These are phyloP conservation scores for Delichon dasypus DNA, from an alignment of 2,797 vertebrate genomes.

Conservation along the genomic window DNA sequence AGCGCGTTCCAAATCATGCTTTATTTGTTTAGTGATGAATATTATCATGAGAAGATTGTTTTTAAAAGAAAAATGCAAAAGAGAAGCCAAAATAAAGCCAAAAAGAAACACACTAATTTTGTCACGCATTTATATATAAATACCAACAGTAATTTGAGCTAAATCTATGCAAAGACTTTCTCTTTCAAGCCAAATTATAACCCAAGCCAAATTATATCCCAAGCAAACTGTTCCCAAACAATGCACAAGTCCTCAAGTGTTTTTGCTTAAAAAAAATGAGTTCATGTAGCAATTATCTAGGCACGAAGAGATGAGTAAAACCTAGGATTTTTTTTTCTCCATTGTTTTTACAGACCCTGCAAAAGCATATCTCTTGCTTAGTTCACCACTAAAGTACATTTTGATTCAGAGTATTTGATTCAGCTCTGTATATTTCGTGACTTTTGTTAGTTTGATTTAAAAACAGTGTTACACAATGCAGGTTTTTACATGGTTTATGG, in stretches of 20 bases:
- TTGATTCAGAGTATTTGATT: conserved; percentile 17
- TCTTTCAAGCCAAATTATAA: conserved; percentile 52
- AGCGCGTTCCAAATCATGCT: background rate
- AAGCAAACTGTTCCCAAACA: conserved; percentile 50
- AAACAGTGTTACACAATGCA: background rate
- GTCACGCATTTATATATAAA: background rate
- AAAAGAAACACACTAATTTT: conserved; percentile 31
- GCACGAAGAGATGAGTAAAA: conserved; percentile 17
- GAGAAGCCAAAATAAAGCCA: conserved; percentile 18
- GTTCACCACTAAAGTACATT: conserved; percentile 1
- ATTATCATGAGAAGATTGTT: background rate
- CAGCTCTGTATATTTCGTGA: background rate
- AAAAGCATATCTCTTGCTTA: background rate
- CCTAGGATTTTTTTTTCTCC: background rate
- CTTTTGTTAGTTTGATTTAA: conserved; percentile 32
- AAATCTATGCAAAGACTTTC: background rate
- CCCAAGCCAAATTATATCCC: conserved; percentile 49
- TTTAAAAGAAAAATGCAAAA: conserved; percentile 39
- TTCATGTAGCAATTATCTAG: conserved; percentile 24
- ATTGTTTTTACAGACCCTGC: background rate
- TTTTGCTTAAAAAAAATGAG: conserved; percentile 8
- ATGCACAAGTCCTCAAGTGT: conserved; percentile 19
- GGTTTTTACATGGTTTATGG: conserved; percentile 37
- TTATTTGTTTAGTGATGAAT: conserved; percentile 30
- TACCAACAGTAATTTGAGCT: conserved; percentile 46